These are phyloP conservation scores for Popillia japonica DNA, from an alignment of 1,140 invertebrate genomes.

Conservation along the genomic window DNA sequence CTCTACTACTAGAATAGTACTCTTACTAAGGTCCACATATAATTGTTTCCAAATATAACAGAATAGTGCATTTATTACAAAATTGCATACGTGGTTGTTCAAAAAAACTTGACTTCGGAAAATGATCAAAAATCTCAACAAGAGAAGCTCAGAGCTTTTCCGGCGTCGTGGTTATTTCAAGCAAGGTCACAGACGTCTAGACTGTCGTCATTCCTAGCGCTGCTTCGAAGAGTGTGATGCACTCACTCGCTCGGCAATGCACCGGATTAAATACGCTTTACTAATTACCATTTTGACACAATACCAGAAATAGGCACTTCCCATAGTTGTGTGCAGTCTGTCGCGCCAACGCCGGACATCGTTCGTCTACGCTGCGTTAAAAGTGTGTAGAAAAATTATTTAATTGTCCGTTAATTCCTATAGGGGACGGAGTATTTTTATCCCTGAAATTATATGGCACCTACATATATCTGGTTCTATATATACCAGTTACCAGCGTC, in stretches of 20 bases:
- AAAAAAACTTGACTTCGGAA: not conserved
- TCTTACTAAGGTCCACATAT: too few relatives aligned
- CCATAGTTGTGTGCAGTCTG: constrained; percentile 21
- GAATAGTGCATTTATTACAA: too few relatives aligned
- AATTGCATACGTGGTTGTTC: too few relatives aligned
- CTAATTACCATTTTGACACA: constrained; percentile 38
- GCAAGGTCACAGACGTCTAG: constrained; percentile 54
- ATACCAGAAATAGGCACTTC: constrained; percentile 36
- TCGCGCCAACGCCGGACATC: not conserved
- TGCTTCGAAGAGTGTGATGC: constrained; percentile 27
- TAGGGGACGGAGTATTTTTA: not conserved
- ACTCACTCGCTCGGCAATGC: constrained; percentile 29
- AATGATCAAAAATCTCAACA: not conserved
- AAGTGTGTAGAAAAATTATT: constrained; percentile 9
- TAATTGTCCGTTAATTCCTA: constrained; percentile 10
- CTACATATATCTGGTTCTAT: too few relatives aligned
- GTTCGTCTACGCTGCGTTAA: not conserved
- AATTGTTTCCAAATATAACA: too few relatives aligned
- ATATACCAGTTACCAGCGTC: too few relatives aligned
- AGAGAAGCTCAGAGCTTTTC: constrained; percentile 47
- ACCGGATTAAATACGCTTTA: constrained; percentile 28
- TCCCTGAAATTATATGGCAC: not conserved
- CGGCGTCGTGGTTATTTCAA: constrained; percentile 53
- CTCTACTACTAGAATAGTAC: too few relatives aligned
- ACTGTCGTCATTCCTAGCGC: constrained; percentile 43